Conservation (phyloP, 1,140 invertebrate species). For the Drosophila micromelanica region DNA sequence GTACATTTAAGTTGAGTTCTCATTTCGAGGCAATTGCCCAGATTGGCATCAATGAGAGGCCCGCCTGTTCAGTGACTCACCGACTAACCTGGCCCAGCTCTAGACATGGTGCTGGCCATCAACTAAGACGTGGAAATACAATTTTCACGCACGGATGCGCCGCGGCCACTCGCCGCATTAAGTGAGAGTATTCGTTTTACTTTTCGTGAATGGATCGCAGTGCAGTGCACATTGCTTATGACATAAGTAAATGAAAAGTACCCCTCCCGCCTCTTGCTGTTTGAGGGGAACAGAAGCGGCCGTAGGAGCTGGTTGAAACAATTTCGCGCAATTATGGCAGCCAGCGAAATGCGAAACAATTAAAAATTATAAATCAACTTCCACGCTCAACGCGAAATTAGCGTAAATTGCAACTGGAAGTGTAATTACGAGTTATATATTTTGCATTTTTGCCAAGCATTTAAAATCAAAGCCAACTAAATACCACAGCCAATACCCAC, state of each 20-base stretch:
- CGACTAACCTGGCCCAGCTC: constrained; percentile 1
- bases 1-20: constrained; percentile 38
- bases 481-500: background rate
- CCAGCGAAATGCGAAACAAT: constrained; percentile 44
- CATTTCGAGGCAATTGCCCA: constrained; percentile 7
- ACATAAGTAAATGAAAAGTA: constrained; percentile 43
- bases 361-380: constrained; percentile 53
- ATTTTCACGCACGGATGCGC: constrained; percentile 78
- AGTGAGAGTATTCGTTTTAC: constrained; percentile 76
- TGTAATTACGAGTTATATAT: constrained; percentile 44
- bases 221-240: constrained; percentile 43
- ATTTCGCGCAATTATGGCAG: constrained; percentile 40
- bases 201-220: constrained; percentile 45
- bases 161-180: constrained; percentile 37
- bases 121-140: constrained; percentile 53
- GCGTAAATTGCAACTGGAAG: constrained; percentile 47
- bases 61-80: constrained; percentile 11
- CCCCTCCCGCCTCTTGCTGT: too few relatives aligned
- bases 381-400: constrained; percentile 46
- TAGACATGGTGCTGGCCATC: too few relatives aligned
- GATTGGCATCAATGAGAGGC: constrained; percentile 38
- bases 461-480: constrained; percentile 39
- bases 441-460: constrained; percentile 29
- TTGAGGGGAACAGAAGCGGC: too few relatives aligned
- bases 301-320: constrained; percentile 23